These are phyloP conservation scores for rabbit (Oryctolagus cuniculus) DNA, from an alignment of 2,113 vertebrate species.

Conservation along the genomic window mOryCun1.1 NC_091434.1:171620001-171620500, in stretches of 20 bases:
- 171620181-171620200: not conserved
- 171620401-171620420: not conserved
- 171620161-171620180: no score
- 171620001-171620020: not conserved
- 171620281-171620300: not conserved
- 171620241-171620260: not conserved
- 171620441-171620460: not conserved
- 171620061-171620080: not conserved
- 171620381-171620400: rapidly evolving
- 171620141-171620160: not conserved
- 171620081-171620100: not conserved
- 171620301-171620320: not conserved
- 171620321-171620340: not conserved
- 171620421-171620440: not conserved
- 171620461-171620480: not conserved
- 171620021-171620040: not conserved
- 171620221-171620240: not conserved
- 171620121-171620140: not conserved
- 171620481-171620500: not conserved
- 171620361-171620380: no score
- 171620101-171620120: not conserved
- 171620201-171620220: not conserved
- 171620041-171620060: not conserved
- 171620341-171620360: not conserved
- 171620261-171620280: no score